Evolutionary conservation across 2,113 vertebrate genomes (phyloP), one percentile per base, ranked within the genome.

Genomic region (Eudyptes chrysolophus): DNA sequence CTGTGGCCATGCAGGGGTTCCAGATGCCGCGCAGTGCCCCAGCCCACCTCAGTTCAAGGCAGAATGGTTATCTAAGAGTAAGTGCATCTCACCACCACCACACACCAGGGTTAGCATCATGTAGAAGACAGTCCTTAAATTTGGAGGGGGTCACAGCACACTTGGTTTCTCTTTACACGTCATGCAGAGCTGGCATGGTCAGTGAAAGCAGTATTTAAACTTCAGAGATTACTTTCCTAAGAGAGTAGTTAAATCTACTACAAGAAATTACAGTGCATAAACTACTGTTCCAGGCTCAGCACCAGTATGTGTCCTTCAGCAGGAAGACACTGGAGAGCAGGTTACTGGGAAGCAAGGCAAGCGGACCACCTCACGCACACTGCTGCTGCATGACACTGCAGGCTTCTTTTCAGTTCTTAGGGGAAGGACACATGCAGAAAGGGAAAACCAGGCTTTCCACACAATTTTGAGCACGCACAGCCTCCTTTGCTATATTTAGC

Each of bases 1-100:
- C 70, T 54, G 87, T 91, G 94, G 96, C 97, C 98, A 97, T 98
- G 98, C 98, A 97, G 90, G 95, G 82, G 68, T 57, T 95, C 92
- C 64, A 69, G 94, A 32, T 72, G 89, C 90, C 87, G 10, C 58
- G 3, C 55, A 78, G 76, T 34, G 62, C 49, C 75, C 91, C 78
- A 74, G 68, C 94, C 81, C 92, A 96, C 95, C 32, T 87, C 76
- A 83, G 84, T n/a, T 89, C 78, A 92, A 97, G 78, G 93, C 75
- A 96, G 95, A 93, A 87, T 24, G 30, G 87, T 96, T 94, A 96
- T 83, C 96, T 85, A 52, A 76, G 68, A 92, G 66, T 66, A 84
- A 95, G 90, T 57, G 75, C 88, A 94, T 90, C 90, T 94, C 72
- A 87, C 58, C 75, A 64, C 68, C 62, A 92, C 66, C 92, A 79